Evolutionary conservation across 2,113 vertebrate genomes (phyloP).

Genomic region (mouse (Mus musculus)): DNA sequence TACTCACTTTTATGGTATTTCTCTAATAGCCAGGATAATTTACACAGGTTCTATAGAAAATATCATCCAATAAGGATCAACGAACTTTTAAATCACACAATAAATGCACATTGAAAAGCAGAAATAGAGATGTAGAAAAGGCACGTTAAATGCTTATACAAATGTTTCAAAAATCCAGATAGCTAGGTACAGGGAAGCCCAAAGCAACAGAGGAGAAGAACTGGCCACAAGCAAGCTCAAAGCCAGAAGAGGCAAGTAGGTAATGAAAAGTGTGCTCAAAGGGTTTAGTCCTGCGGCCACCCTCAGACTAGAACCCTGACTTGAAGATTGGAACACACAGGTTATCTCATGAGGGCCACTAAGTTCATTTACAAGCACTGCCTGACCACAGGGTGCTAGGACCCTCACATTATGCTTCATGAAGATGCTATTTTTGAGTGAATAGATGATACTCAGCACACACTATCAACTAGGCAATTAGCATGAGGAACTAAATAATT

Average conservation of each 20-base stretch:
- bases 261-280: background rate
- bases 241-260: background rate
- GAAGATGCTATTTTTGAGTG: background rate
- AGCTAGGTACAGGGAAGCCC: background rate
- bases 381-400: background rate
- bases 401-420: background rate
- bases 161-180: background rate
- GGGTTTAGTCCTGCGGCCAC: background rate
- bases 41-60: conserved; percentile 14
- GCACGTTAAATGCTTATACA: background rate
- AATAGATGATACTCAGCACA: background rate
- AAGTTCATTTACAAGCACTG: background rate
- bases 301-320: background rate
- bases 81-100: background rate
- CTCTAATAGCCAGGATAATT: conserved; percentile 56
- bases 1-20: background rate
- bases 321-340: background rate
- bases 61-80: background rate
- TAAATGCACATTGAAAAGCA: background rate
- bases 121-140: background rate
- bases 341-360: background rate
- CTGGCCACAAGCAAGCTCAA: background rate
- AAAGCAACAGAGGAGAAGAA: background rate
- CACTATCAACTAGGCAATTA: background rate
- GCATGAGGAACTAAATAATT: background rate